Base-by-base conservation (phyloP, 2,797 vertebrate species). In the Carapus acus region DNA sequence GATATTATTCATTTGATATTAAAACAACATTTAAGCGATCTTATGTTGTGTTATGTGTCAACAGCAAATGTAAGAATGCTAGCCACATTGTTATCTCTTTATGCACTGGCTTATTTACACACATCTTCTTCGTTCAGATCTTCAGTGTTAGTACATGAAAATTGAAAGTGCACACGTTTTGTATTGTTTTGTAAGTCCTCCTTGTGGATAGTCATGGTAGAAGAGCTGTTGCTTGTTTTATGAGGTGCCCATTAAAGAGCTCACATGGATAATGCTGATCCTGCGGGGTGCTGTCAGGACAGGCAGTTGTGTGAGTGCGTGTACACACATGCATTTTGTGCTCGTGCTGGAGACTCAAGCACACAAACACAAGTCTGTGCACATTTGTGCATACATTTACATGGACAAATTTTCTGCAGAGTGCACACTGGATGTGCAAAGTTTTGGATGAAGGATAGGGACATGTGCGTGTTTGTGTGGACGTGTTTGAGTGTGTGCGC, bases 181-280 rank as follows among this genome's bases (percentile, higher is more conserved):
- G n/a, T n/a, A n/a, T n/a, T n/a, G n/a, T n/a, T n/a, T 80, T 81
- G 75, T 85, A 82, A 84, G 74, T 85, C 83, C 84, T 74, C 58
- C 61, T 65, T 51, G 62, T 71, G 62, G 80, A 77, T 72, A 70
- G 54, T 75, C 69, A 71, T 54, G 43, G 69, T 71, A 65, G 83
- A 77, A 80, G 75, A 76, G 76, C 83, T 85, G 85, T 87, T 81
- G 72, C 78, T 66, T 79, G 70, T 84, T 87, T 88, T 88, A 88
- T 59, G 64, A 86, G 79, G 58, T 73, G 72, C 85, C 88, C 85
- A 89, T 89, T 89, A 87, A 85, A 83, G 71, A 78, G 78, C 83
- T 88, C 81, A 85, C 87, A 86, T 80, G 82, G 84, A 84, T 89
- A 86, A 88, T 85, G 82, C 82, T 88, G 84, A 88, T 90, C 89